Base-by-base conservation (phyloP, 2,113 vertebrate species). In the Zapus hudsonius region DNA sequence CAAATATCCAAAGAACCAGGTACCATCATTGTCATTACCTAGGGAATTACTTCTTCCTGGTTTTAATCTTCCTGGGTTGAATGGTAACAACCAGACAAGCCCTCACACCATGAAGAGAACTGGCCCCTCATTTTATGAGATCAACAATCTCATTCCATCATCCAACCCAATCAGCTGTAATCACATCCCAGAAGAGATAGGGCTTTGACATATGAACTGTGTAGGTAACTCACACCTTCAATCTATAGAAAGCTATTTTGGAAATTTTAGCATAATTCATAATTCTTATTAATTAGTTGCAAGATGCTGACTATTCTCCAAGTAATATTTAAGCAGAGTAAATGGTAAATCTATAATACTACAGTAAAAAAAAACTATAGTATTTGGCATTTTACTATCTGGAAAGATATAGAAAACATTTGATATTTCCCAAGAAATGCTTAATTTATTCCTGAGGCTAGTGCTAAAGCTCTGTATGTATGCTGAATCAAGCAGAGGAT, bases 401-500 rank as follows among this genome's bases (percentile, higher is more conserved):
- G 5, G 20, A 81, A 85, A 85, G 36, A 25, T 3, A 7, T 84
- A 73, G 31, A 82, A 69, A 88, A n/a, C 3, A 93, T 88, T 19
- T 95, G 59, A 47, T 67, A 83, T 87, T 82, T 74, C 33, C 57
- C 33, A 84, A 52, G 40, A 78, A 93, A 76, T 57, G 38, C 61
- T 90, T 36, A 31, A 38, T 76, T 23, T 72, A 36, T 74, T 78
- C 44, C 23, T 42, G 11, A 33, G 7, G 4, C 40, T 76, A 22
- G 78, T 40, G 20, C 36, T 67, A 78, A 90, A 76, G 73, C 36
- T 81, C 10, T 7, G 9, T 52, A 7, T 66, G 16, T 33, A 11
- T 52, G 36, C 40, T 57, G 27, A 87, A 40, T 52, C 47, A 52
- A 61, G 57, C 36, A 13, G 17, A 47, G 13, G 5, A 33, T 0